Percentiles rank a stretch among this genome's conserved stretches.
Conservation (phyloP, 2,888 invertebrate species). For the Neria commutata region DNA sequence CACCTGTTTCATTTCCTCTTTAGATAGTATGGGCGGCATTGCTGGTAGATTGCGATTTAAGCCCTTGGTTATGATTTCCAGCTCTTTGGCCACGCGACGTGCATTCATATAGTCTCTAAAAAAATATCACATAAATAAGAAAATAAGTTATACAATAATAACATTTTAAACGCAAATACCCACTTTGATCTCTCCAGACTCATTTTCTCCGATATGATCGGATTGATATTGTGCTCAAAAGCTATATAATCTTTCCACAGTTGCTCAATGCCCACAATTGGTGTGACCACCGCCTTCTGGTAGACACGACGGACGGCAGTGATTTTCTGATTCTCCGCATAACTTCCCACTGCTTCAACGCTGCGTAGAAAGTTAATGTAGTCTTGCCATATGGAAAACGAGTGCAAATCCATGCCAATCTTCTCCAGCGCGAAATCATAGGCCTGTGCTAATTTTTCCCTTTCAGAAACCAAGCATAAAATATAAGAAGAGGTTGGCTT, state of each 20-base stretch:
- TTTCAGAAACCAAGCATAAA: constrained; percentile 60
- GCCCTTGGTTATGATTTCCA: constrained; percentile 93
- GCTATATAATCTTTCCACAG: constrained; percentile 97
- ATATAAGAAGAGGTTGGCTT: no score
- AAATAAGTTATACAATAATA: not conserved
- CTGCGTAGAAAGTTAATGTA: constrained; percentile 95
- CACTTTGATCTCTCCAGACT: constrained; percentile 85
- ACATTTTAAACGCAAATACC: constrained; percentile 13
- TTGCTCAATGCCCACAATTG: constrained; percentile 95
- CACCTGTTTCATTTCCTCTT: constrained; percentile 93
- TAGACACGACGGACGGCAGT: constrained; percentile 97
- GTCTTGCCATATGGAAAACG: constrained; percentile 96
- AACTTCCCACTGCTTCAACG: constrained; percentile 97
- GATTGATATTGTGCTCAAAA: constrained; percentile 89
- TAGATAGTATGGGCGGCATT: constrained; percentile 89
- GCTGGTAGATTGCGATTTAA: constrained; percentile 95
- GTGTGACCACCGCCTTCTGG: constrained; percentile 94
- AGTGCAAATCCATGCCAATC: constrained; percentile 97
- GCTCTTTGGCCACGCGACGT: constrained; percentile 91
- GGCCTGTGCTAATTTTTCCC: constrained; percentile 99
- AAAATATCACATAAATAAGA: not conserved
- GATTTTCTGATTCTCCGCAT: constrained; percentile 99
- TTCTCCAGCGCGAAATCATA: constrained; percentile 99
- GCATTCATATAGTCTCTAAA: constrained; percentile 96
- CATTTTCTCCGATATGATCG: constrained; percentile 91